Conservation (phyloP, 1,140 invertebrate species). For the Drosophila insularis region DNA sequence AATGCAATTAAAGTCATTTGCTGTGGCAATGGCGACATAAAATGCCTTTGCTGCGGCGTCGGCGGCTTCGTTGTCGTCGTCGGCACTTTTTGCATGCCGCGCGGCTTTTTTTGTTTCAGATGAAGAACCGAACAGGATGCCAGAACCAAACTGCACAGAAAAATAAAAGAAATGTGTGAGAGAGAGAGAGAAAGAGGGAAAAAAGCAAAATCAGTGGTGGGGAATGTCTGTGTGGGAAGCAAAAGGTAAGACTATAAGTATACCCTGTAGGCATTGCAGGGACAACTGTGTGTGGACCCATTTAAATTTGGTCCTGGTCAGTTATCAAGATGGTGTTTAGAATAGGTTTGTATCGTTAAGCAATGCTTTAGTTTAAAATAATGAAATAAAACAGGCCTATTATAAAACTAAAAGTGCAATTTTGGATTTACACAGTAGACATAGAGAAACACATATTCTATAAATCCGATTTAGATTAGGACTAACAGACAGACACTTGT, state of each 20-base stretch:
- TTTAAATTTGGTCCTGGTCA: too few relatives aligned
- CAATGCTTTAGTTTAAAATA: too few relatives aligned
- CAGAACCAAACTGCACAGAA: constrained; percentile 28
- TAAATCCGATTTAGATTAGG: too few relatives aligned
- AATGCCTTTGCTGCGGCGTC: constrained; percentile 70
- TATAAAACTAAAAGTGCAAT: too few relatives aligned
- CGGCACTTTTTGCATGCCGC: constrained; percentile 79
- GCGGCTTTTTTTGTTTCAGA: constrained; percentile 63
- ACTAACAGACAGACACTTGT: too few relatives aligned
- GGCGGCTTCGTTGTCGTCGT: constrained; percentile 56
- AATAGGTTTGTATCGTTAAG: too few relatives aligned
- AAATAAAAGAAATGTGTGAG: constrained; percentile 24
- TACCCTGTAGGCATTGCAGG: not conserved
- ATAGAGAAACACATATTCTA: too few relatives aligned
- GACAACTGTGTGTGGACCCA: not conserved
- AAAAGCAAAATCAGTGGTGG: not conserved
- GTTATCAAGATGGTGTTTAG: too few relatives aligned
- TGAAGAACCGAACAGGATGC: constrained; percentile 67
- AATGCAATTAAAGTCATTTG: constrained; percentile 81
- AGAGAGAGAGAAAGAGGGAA: constrained; percentile 7
- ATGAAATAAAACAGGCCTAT: too few relatives aligned
- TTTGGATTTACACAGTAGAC: too few relatives aligned
- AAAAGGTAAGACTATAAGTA: not conserved
- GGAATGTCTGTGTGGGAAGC: not conserved
- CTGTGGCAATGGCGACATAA: constrained; percentile 79